Evolutionary conservation across 2,888 invertebrate genomes (phyloP), one percentile per base, ranked within the genome.

Genomic region (Adelognathus sp.): DNA sequence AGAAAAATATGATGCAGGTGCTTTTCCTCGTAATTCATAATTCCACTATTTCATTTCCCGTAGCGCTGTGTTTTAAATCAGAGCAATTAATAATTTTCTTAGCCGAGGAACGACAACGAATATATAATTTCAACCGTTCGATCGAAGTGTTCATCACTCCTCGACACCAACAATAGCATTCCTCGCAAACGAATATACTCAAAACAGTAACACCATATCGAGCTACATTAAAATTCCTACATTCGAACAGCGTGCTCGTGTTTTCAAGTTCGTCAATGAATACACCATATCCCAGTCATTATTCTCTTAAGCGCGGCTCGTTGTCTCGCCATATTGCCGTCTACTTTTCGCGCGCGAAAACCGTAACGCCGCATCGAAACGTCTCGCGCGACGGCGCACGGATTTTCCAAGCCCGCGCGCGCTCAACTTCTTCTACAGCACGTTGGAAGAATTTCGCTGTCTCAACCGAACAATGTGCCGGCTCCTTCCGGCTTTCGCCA

Each of bases 321-420:
- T 70, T 60, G 69, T 66, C 33, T 31, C 54, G 39, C 24, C 24
- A 33, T 44, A 60, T 54, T 66, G 29, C 21, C 36, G 66, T 75
- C 6, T 60, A 36, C n/a, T 74, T 74, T 74, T 46, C 61, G 58
- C 54, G 74, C 79, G 41, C 79, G 79, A 71, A 76, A 71, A 74
- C 78, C 74, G 78, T 70, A 74, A 74, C 78, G 70, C 72, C 44
- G 64, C 63, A 27, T 46, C 67, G 36, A 16, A 60, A 56, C 41
- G 27, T 41, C 58, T 52, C 11, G 21, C 39, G 27, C 56, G n/a
- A 75, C 79, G 75, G 71, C 54, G 61, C 70, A 54, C 41, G 66
- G 52, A 74, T 79, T 79, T 74, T 70, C 74, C 60, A 70, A 70
- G 73, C 58, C 11, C 71, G 46, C 60, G 50, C 58, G 52, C 64